Conservation (phyloP, 2,113 vertebrate genomes). For the Myxocyprinus asiaticus region DNA sequence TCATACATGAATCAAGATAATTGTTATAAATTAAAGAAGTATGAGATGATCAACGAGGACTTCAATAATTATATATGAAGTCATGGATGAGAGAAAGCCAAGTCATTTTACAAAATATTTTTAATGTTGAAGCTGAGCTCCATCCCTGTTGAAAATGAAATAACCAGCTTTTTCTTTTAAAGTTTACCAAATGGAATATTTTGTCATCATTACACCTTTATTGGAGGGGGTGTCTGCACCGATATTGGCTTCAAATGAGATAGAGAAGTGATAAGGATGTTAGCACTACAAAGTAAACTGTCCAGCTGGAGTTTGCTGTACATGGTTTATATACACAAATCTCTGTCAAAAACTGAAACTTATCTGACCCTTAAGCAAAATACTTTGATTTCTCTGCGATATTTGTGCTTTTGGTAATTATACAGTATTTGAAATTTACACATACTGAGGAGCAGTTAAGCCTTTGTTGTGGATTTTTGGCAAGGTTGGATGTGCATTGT, state of each 20-base stretch:
- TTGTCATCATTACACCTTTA: no score
- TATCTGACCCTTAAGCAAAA: neutral
- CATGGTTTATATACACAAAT: no score
- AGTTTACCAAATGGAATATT: no score
- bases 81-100: neutral
- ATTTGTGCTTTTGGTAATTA: neutral
- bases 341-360: no score
- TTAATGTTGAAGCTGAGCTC: no score
- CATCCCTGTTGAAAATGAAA: no score
- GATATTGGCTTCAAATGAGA: neutral
- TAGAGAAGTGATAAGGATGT: no score
- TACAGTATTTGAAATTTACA: constrained; percentile 14
- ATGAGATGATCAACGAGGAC: neutral
- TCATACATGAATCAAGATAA: neutral
- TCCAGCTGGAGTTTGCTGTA: no score
- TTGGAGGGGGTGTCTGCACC: neutral
- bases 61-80: neutral
- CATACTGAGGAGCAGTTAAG: neutral
- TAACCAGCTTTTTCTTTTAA: no score
- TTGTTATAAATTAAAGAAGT: neutral
- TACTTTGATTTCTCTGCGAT: neutral
- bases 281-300: neutral
- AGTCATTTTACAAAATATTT: neutral
- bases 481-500: constrained; percentile 23
- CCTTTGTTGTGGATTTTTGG: constrained; percentile 27